Percentiles rank a stretch among this genome's conserved stretches.
Evolutionary conservation across 2,888 invertebrate genomes (phyloP).

Genomic region (Drosophila helvetica): DNA sequence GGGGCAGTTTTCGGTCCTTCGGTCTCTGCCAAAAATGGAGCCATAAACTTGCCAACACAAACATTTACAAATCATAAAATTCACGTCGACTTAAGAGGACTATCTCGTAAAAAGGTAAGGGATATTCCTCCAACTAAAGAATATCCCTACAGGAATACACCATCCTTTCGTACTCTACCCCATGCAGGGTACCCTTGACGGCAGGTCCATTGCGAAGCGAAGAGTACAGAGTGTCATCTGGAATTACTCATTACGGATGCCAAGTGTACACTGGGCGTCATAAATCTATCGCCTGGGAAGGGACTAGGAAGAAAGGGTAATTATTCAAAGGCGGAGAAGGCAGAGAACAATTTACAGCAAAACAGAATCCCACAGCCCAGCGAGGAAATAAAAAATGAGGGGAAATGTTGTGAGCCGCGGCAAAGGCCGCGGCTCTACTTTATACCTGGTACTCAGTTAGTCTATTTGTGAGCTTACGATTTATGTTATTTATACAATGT

Average conservation of each 20-base stretch:
- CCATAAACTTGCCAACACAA: slow-evolving; percentile 71
- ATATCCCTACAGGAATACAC: neutral
- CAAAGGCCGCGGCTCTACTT: no score
- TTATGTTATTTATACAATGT: no score
- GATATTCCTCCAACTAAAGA: neutral
- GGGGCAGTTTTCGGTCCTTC: slow-evolving; percentile 45
- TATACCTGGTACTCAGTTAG: no score
- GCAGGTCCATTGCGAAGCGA: slow-evolving; percentile 15
- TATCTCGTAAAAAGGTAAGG: neutral
- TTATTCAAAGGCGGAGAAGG: slow-evolving; percentile 48
- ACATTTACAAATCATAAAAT: slow-evolving; percentile 80
- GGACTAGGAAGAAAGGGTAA: slow-evolving; percentile 37
- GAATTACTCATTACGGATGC: slow-evolving; percentile 52
- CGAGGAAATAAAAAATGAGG: slow-evolving; percentile 39
- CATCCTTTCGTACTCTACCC: neutral
- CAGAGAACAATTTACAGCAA: slow-evolving; percentile 21
- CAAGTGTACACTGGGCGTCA: slow-evolving; percentile 28
- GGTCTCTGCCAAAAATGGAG: slow-evolving; percentile 54
- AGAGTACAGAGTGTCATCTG: slow-evolving; percentile 43
- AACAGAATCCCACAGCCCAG: neutral
- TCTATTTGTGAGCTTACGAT: no score
- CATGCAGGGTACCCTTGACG: neutral
- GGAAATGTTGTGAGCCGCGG: no score
- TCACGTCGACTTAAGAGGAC: slow-evolving; percentile 25
- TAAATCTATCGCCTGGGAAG: slow-evolving; percentile 26